These are phyloP conservation scores for Aurelia coerulea DNA, from an alignment of 30 jellyfish, hydroid and myxozoan species.

Conservation along the genomic window DNA sequence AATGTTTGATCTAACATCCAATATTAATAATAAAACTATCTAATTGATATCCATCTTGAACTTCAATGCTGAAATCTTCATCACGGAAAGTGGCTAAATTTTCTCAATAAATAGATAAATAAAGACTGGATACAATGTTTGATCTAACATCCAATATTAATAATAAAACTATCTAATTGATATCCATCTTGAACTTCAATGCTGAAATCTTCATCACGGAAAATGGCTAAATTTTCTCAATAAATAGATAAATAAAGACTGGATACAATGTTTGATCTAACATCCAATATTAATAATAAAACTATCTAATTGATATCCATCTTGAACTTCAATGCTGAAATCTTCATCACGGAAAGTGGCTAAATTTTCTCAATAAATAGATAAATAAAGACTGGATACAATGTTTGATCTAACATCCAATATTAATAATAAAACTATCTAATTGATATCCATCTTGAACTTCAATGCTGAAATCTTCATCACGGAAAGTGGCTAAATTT, in stretches of 20 bases:
- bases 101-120: no score
- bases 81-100: neutral
- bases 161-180: slow-evolving; percentile 6
- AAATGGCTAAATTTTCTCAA: neutral
- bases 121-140: no score
- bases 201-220: neutral
- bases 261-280: neutral
- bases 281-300: slow-evolving; percentile 17
- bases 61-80: neutral
- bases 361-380: neutral
- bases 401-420: slow-evolving; percentile 5
- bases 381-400: no score
- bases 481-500: neutral
- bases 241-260: no score
- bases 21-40: slow-evolving; percentile 19
- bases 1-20: neutral
- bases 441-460: slow-evolving; percentile 1
- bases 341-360: neutral
- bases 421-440: slow-evolving; percentile 13
- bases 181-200: neutral
- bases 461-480: neutral
- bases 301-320: slow-evolving; percentile 16
- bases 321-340: neutral
- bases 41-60: slow-evolving; percentile 1
- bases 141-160: slow-evolving; percentile 19